These are phyloP conservation scores for Drosophila phalerata DNA, from an alignment of 2,888 invertebrate species.

Conservation along the genomic window DNA sequence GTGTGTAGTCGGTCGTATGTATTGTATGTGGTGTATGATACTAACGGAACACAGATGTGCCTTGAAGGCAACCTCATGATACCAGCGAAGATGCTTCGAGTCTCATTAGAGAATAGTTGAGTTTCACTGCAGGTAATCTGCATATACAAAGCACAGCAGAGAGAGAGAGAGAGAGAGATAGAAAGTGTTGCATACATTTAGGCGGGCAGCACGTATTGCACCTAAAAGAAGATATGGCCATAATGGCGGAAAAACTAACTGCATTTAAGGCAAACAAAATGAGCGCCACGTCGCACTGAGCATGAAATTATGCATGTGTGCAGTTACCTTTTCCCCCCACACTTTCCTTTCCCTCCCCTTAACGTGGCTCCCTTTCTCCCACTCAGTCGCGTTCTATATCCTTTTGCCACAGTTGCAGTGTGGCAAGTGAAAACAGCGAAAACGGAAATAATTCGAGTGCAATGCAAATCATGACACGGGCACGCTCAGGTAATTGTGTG, in stretches of 20 bases:
- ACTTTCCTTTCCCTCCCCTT: neutral
- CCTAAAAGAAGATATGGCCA: slow-evolving; percentile 55
- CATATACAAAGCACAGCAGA: slow-evolving; percentile 55
- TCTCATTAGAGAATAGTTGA: slow-evolving; percentile 64
- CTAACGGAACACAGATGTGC: slow-evolving; percentile 15
- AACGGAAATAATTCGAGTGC: slow-evolving; percentile 80
- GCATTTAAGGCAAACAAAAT: slow-evolving; percentile 77
- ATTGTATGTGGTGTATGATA: slow-evolving; percentile 17
- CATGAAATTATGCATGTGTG: slow-evolving; percentile 77
- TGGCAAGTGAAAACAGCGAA: slow-evolving; percentile 50
- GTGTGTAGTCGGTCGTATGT: slow-evolving; percentile 56
- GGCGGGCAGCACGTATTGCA: slow-evolving; percentile 49
- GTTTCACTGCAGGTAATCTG: slow-evolving; percentile 63
- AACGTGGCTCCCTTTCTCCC: neutral
- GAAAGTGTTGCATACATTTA: slow-evolving; percentile 23
- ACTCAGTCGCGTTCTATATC: neutral
- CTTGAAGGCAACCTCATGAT: slow-evolving; percentile 11
- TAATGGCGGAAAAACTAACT: slow-evolving; percentile 54
- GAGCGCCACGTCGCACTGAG: slow-evolving; percentile 65
- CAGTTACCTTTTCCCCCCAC: slow-evolving; percentile 8
- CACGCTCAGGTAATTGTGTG: slow-evolving; percentile 76
- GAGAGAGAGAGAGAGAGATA: neutral
- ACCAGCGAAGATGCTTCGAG: slow-evolving; percentile 35
- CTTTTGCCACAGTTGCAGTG: slow-evolving; percentile 9
- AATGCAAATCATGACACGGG: slow-evolving; percentile 76